Evolutionary conservation across 2,113 vertebrate species (phyloP), one percentile per base, ranked within the genome.

Genomic region (Pelobates fuscus): DNA sequence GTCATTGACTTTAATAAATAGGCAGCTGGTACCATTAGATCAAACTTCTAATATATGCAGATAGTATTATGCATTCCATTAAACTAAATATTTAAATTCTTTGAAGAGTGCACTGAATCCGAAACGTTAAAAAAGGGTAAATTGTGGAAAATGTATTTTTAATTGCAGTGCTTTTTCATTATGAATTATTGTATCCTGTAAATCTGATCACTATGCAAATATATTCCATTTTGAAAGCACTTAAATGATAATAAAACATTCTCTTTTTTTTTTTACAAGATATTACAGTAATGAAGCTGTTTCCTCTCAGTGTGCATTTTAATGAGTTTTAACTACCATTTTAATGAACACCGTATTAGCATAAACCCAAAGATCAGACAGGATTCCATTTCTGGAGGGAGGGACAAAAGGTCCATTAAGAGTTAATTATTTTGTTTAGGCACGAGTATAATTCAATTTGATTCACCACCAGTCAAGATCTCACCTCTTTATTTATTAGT

Each of bases 241-340:
- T 94, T 91, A 93, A 94, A 91, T 92, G 90, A 92, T 95, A 92
- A 94, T 91, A 94, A 93, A 91, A 80, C 87, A 89, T 91, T 92
- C 80, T 87, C 86, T 89, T 37, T 37, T 90, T 93, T 92, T 92
- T 70, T 93, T 94, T 94, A 89, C 85, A 83, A 91, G 85, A 81
- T 93, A 91, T 94, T 94, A 92, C 85, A 83, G 85, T 94, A 95
- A 96, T 94, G 94, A 96, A 96, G 91, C 89, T 93, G 89, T 95
- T 96, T 93, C 92, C 87, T 92, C 88, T 93, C 90, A 86, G 88
- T 92, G 87, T 93, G 89, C 87, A 92, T 94, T 94, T 94, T 96
- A 96, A 94, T 94, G 93, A 95, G 86, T 93, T 95, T 94, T 95
- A 95, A 94, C 91, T 92, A 94, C 95, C 90, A 92, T 92, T 95